Base-by-base conservation (phyloP, 23 tunicate species). In the Halocynthia roretzi region DNA sequence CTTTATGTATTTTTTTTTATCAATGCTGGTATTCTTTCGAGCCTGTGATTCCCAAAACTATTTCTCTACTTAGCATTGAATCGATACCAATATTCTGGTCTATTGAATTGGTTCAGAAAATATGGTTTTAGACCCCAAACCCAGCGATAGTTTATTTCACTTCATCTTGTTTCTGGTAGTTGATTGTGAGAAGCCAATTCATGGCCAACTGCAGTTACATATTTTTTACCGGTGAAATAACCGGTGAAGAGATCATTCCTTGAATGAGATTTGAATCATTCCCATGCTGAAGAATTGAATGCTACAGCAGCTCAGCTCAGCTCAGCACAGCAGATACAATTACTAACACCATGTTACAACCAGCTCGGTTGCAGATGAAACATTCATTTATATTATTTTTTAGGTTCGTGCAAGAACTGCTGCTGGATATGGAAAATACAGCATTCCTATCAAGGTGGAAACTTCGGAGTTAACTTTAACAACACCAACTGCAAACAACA, bases 351-450 rank as follows among this genome's bases (percentile, higher is more conserved):
- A n/a, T 14, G 17, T 1, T 4, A 58, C 17, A 58, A 14, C 10
- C 63, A 58, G 63, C 17, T 58, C 17, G 15, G 63, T 58, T n/a
- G 63, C 15, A 58, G 15, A 58, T 14, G 63, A 14, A 14, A 14
- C 63, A 58, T 58, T 58, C 63, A 58, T 58, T 31, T 31, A 31
- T n/a, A 2, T 60, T n/a, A 15, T 40, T 52, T 48, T 58, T n/a
- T 64, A 94, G 99, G 93, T 94, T 65, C 86, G 99, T 15, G 95
- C 87, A 7, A 62, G 87, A 7, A 94, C 95, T 6, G 48, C 76
- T 0, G 80, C 77, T 21, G 99, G 91, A 5, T 88, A 44, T 70
- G 95, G 99, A 7, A 95, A 95, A 21, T 88, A 58, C 76, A 88
- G 91, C 65, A 77, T 67, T 56, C 87, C 91, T 18, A 55, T 81